These are phyloP conservation scores for Cephus nigrinus DNA, from an alignment of 2,888 invertebrate species.

Conservation along the genomic window DNA sequence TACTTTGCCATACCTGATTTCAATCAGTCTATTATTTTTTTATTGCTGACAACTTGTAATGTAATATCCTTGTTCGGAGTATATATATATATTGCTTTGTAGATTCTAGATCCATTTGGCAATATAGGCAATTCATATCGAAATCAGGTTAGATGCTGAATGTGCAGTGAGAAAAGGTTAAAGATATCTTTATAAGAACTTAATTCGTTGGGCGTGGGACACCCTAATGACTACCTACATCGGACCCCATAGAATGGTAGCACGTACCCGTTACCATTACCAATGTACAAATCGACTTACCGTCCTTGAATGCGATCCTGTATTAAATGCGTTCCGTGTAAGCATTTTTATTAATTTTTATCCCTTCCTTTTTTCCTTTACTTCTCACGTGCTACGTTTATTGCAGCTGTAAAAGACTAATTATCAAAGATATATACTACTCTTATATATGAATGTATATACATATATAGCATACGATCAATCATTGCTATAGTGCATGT, in stretches of 20 bases:
- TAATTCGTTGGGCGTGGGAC: slow-evolving; percentile 51
- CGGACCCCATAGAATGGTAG: slow-evolving; percentile 36
- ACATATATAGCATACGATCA: no score
- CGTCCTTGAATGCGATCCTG: slow-evolving; percentile 18
- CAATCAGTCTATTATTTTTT: neutral
- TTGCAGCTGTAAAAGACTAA: neutral
- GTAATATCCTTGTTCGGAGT: neutral
- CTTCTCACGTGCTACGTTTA: neutral
- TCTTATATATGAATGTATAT: neutral
- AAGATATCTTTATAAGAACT: slow-evolving; percentile 57
- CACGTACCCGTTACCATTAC: slow-evolving; percentile 34
- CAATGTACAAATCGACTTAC: slow-evolving; percentile 31
- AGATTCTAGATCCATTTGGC: neutral
- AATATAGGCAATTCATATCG: neutral
- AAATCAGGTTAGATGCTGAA: neutral
- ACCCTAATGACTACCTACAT: slow-evolving; percentile 53
- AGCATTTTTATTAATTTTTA: neutral
- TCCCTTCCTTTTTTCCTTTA: neutral
- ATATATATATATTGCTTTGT: neutral
- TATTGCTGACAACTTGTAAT: neutral
- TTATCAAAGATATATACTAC: neutral
- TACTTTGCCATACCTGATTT: neutral
- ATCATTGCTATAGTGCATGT: neutral
- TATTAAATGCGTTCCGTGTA: neutral
- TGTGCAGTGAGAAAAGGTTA: slow-evolving; percentile 39